Conservation (phyloP, 2,113 vertebrate genomes). For the Nyctibius bracteatus region DNA sequence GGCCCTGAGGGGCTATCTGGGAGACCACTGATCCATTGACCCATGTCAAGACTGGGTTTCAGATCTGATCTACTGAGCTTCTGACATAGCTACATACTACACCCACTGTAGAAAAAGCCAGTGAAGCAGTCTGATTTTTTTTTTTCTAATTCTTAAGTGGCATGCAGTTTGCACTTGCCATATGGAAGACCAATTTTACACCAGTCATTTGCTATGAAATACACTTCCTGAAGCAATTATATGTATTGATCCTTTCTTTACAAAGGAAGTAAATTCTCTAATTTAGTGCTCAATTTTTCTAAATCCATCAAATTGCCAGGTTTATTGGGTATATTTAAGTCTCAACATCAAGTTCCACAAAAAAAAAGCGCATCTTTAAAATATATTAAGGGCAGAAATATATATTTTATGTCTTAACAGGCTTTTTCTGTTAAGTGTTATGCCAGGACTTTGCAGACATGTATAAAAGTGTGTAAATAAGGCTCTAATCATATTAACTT, state of each 20-base stretch:
- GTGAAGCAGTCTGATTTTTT: conserved; percentile 30
- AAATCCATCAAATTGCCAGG: background rate
- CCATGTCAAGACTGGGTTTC: conserved; percentile 87
- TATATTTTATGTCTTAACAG: background rate
- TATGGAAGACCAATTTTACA: conserved; percentile 72
- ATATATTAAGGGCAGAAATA: background rate
- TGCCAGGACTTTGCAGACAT: background rate
- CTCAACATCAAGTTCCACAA: background rate
- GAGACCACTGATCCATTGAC: conserved; percentile 85
- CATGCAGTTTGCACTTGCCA: conserved; percentile 44
- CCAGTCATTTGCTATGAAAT: conserved; percentile 69
- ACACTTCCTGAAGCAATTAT: conserved; percentile 61
- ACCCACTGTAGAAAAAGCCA: conserved; percentile 74
- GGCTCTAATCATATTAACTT: background rate
- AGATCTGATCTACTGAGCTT: conserved; percentile 81
- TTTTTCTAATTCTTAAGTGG: conserved; percentile 62
- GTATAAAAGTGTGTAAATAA: background rate
- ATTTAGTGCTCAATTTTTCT: conserved; percentile 5
- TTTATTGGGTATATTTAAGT: background rate
- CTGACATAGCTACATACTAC: conserved; percentile 70
- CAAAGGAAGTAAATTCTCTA: conserved; percentile 8
- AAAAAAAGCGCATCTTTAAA: background rate
- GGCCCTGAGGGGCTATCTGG: conserved; percentile 78
- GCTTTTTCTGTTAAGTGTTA: background rate
- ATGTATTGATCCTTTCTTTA: conserved; percentile 23